These are phyloP conservation scores for Cryptotermes secundus DNA, from an alignment of 1,140 invertebrate genomes.

Conservation along the genomic window DNA sequence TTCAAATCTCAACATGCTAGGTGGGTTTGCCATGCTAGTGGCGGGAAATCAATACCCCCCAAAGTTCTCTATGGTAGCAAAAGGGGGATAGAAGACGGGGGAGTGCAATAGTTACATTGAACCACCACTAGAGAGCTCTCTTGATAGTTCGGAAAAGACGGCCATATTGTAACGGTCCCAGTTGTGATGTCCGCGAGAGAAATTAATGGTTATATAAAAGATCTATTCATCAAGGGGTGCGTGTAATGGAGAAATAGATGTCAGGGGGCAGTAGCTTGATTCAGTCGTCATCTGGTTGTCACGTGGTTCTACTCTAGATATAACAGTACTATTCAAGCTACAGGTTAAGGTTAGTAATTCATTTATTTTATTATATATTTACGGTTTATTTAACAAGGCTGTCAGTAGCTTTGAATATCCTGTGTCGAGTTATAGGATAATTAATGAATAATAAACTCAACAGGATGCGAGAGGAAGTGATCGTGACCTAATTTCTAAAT, in stretches of 20 bases:
- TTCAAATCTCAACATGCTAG: neutral
- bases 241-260: neutral
- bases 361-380: too few relatives aligned
- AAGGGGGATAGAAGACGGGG: neutral
- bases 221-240: neutral
- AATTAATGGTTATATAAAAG: neutral
- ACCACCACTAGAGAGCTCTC: neutral
- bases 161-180: neutral
- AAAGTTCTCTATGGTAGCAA: neutral
- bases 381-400: too few relatives aligned
- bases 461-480: too few relatives aligned
- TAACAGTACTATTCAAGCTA: neutral
- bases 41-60: constrained; percentile 2
- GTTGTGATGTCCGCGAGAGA: neutral
- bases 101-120: neutral
- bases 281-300: neutral
- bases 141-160: neutral
- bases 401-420: too few relatives aligned
- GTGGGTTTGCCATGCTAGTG: neutral
- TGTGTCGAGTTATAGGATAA: too few relatives aligned
- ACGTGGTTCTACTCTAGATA: neutral
- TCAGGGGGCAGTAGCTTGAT: neutral
- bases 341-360: neutral
- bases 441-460: too few relatives aligned
- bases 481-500: too few relatives aligned